Evolutionary conservation across 2,888 invertebrate genomes (phyloP).

Genomic region (Frankliniella fusca): DNA sequence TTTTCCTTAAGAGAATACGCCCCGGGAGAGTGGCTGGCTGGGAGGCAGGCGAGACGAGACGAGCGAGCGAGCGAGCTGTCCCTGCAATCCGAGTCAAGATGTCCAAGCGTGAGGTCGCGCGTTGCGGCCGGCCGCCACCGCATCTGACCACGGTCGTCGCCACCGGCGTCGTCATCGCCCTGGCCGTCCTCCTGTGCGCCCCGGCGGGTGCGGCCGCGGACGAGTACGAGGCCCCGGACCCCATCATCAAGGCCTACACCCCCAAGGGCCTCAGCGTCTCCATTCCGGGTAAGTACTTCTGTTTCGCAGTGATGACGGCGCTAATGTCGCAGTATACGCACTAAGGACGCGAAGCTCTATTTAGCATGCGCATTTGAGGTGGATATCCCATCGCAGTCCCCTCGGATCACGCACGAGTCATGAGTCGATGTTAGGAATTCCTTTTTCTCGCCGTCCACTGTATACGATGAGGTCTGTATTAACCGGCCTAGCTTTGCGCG

Average conservation of each 20-base stretch:
- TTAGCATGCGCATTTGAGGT: too few relatives aligned
- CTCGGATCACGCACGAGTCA: too few relatives aligned
- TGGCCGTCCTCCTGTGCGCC: background rate
- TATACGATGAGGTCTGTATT: too few relatives aligned
- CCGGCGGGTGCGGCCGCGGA: constrained; percentile 30
- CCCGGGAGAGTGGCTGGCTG: too few relatives aligned
- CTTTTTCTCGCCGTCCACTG: too few relatives aligned
- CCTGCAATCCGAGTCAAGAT: too few relatives aligned
- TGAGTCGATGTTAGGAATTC: too few relatives aligned
- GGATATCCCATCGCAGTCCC: too few relatives aligned
- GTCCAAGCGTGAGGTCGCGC: background rate
- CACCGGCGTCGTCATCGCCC: background rate
- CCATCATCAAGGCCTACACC: constrained; percentile 44
- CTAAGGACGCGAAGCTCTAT: background rate
- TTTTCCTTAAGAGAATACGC: too few relatives aligned
- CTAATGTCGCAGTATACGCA: background rate
- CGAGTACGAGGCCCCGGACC: constrained; percentile 44
- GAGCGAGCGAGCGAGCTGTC: too few relatives aligned
- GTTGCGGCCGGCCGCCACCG: background rate
- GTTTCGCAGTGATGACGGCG: background rate
- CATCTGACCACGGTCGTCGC: background rate
- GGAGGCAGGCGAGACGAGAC: too few relatives aligned
- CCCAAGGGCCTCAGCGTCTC: constrained; percentile 47
- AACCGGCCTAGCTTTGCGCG: too few relatives aligned
- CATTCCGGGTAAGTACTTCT: constrained; percentile 44